These are phyloP conservation scores for Porites lobata DNA, from an alignment of 92 coral and sea anemone genomes.

Conservation along the genomic window DNA sequence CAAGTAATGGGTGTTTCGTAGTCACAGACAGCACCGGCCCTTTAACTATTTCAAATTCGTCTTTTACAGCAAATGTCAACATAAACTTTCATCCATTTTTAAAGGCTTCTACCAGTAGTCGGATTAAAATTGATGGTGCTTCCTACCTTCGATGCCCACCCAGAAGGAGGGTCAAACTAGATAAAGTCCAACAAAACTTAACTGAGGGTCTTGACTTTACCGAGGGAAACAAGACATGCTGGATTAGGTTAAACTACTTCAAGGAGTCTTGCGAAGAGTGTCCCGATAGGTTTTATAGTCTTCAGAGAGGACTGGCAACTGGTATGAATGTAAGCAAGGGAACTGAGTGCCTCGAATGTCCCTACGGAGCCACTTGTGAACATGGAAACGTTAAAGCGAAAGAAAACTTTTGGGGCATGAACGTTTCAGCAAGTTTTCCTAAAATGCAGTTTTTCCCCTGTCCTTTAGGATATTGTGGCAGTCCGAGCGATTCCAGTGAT, in stretches of 20 bases:
- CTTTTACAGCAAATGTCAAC: conserved; percentile 25
- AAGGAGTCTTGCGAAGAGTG: conserved; percentile 51
- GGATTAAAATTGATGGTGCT: conserved; percentile 19
- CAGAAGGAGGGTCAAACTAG: conserved; percentile 2
- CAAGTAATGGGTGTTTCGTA: conserved; percentile 33
- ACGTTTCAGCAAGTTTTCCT: conserved; percentile 5
- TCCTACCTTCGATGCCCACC: conserved; percentile 37
- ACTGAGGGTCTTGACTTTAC: neutral
- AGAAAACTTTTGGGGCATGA: conserved; percentile 68
- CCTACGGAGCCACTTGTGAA: conserved; percentile 44
- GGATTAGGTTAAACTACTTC: conserved; percentile 9
- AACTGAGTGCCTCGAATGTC: conserved; percentile 29
- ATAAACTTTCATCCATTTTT: conserved; percentile 34
- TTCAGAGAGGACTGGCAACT: conserved; percentile 39
- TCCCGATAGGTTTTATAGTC: conserved; percentile 45
- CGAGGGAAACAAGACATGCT: neutral
- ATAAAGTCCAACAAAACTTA: neutral
- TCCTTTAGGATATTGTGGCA: conserved; percentile 54
- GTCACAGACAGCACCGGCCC: conserved; percentile 58
- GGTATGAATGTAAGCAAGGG: neutral
- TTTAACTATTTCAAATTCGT: conserved; percentile 16
- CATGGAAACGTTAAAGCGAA: conserved; percentile 41
- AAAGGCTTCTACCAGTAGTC: conserved; percentile 35
- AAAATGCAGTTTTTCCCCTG: conserved; percentile 49
- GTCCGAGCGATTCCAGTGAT: neutral